Evolutionary conservation across 2,888 invertebrate genomes (phyloP).

Genomic region (Morpho deidamia): DNA sequence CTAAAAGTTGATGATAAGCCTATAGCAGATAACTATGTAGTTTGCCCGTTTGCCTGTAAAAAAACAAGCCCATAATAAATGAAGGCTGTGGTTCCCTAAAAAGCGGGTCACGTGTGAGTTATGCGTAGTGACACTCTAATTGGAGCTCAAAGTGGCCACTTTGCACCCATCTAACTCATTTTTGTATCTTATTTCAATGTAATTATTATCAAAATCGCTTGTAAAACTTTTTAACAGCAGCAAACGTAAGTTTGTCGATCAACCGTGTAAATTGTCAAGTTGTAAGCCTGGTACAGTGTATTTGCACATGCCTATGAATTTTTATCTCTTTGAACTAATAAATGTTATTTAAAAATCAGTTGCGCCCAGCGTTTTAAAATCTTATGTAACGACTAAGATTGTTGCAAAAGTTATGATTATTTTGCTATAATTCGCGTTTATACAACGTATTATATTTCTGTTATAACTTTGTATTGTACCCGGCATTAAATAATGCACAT

Average conservation of each 20-base stretch:
- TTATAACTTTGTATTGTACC: too few species aligned
- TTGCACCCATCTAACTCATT: background rate
- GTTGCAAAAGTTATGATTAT: too few species aligned
- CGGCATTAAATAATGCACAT: too few species aligned
- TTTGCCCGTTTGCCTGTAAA: too few species aligned
- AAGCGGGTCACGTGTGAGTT: slow-evolving; percentile 25
- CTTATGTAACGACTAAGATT: too few species aligned
- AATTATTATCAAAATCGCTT: slow-evolving; percentile 15
- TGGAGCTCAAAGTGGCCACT: slow-evolving; percentile 17
- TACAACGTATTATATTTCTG: too few species aligned
- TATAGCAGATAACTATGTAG: too few species aligned
- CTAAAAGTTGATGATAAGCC: too few species aligned
- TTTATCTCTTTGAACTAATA: slow-evolving; percentile 1
- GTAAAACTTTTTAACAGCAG: background rate
- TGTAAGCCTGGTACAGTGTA: slow-evolving; percentile 21
- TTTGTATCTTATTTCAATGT: slow-evolving; percentile 6
- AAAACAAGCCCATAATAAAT: background rate
- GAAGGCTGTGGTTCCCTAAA: slow-evolving; percentile 10
- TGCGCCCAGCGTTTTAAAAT: too few species aligned
- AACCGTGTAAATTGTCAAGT: slow-evolving; percentile 29
- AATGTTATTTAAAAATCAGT: too few species aligned
- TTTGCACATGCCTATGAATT: slow-evolving; percentile 11
- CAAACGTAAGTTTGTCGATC: slow-evolving; percentile 15
- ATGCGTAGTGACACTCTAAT: slow-evolving; percentile 26
- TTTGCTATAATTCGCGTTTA: too few species aligned